These are phyloP conservation scores for Spilosoma lubricipeda DNA, from an alignment of 2,888 invertebrate genomes.

Conservation along the genomic window DNA sequence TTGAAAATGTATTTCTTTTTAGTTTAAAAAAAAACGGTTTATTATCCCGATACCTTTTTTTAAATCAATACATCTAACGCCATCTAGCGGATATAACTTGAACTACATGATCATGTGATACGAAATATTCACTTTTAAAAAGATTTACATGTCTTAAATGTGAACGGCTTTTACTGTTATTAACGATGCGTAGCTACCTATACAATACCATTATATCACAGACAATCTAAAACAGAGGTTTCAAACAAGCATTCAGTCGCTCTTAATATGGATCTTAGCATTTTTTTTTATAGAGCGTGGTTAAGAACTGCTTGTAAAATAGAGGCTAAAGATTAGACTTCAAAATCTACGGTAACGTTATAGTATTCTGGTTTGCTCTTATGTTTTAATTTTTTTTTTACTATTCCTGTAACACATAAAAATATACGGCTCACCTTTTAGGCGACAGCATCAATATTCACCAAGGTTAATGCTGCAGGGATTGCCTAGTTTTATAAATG, in stretches of 20 bases:
- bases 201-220: background rate
- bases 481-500: background rate
- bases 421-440: no score
- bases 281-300: background rate
- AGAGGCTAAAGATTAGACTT: background rate
- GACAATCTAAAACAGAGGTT: background rate
- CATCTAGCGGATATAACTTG: background rate
- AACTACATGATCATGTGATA: background rate
- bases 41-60: background rate
- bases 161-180: background rate
- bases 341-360: background rate
- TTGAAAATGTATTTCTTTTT: no score
- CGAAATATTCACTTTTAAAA: background rate
- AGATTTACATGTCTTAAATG: background rate
- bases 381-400: background rate
- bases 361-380: background rate
- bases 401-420: no score
- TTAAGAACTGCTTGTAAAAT: background rate
- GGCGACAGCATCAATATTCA: no score
- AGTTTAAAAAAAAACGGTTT: background rate
- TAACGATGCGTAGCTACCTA: no score
- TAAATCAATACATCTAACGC: conserved; percentile 2
- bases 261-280: background rate
- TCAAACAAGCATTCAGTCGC: background rate
- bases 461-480: no score